Percentiles rank a stretch among this genome's conserved stretches.
Evolutionary conservation across 2,113 vertebrate genomes (phyloP).

Genomic region (Laterallus jamaicensis): DNA sequence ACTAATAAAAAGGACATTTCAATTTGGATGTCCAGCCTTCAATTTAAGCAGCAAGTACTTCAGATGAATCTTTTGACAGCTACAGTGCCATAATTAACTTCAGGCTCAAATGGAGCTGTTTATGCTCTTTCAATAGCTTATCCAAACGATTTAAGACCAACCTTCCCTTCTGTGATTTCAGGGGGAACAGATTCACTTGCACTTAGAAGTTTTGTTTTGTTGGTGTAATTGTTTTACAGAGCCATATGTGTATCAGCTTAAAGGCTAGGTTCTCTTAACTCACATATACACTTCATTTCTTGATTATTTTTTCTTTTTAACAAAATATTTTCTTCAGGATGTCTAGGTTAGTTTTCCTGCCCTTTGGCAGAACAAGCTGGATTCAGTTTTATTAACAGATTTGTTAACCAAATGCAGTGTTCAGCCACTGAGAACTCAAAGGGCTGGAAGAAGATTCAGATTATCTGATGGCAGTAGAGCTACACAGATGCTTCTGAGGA

Average conservation of each 20-base stretch:
- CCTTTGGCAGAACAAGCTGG: not conserved
- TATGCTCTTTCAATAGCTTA: not conserved
- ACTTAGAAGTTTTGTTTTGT: not conserved
- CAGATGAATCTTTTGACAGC: conserved; percentile 39
- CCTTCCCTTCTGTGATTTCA: not conserved
- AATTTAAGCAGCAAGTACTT: conserved; percentile 42
- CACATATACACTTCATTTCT: not conserved
- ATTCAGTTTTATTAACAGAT: not conserved
- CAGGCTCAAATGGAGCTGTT: conserved; percentile 27
- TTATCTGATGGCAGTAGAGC: not conserved
- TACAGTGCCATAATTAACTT: conserved; percentile 38
- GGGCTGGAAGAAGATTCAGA: not conserved
- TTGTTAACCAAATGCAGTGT: not conserved
- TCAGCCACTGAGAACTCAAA: not conserved
- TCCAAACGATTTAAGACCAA: not conserved
- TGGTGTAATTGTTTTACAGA: not conserved
- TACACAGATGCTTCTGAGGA: not conserved
- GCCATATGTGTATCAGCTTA: not conserved
- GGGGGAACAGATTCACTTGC: not conserved
- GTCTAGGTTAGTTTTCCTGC: not conserved
- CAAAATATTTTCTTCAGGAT: not conserved
- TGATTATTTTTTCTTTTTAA: not conserved
- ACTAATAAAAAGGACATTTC: conserved; percentile 59
- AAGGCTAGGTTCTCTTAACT: not conserved
- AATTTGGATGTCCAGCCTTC: conserved; percentile 54